phyloP scores from a whole-genome alignment of 2,113 vertebrate species.

The Pyrgilauda ruficollis region DNA sequence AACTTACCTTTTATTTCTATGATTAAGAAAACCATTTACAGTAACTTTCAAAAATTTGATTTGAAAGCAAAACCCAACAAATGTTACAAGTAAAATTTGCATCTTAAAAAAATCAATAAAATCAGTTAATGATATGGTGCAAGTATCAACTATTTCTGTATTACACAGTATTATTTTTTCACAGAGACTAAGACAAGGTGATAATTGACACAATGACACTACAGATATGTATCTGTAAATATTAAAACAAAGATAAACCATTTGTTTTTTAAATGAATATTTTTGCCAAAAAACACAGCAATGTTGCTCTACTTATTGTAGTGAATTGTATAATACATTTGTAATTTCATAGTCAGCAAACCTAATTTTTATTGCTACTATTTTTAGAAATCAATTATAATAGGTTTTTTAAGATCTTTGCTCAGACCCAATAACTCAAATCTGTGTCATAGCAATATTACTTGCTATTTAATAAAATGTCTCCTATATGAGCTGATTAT shows the following conservation, averaged over 20 bases:
- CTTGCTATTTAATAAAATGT: background rate
- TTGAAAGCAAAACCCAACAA: background rate
- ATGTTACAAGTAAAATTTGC: background rate
- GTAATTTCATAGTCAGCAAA: conserved; percentile 6
- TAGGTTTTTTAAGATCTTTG: background rate
- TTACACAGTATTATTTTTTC: conserved; percentile 25
- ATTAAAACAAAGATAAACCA: background rate
- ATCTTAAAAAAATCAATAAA: background rate
- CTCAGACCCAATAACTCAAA: background rate
- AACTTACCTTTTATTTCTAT: background rate
- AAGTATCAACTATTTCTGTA: background rate
- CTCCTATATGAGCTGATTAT: background rate
- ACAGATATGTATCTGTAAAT: conserved; percentile 41
- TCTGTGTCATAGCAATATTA: background rate
- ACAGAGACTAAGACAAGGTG: conserved; percentile 29
- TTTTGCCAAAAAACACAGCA: background rate
- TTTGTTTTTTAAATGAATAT: background rate
- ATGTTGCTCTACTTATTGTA: background rate
- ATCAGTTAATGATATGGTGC: background rate
- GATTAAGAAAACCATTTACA: background rate
- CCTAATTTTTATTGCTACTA: background rate
- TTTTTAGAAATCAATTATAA: background rate
- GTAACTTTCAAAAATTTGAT: background rate
- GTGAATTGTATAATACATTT: conserved; percentile 20
- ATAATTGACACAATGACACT: conserved; percentile 1